Percentiles rank a stretch among this genome's conserved stretches.
phyloP scores from a whole-genome alignment of 2,888 invertebrate genomes.

The Diplazon laetatorius region DNA sequence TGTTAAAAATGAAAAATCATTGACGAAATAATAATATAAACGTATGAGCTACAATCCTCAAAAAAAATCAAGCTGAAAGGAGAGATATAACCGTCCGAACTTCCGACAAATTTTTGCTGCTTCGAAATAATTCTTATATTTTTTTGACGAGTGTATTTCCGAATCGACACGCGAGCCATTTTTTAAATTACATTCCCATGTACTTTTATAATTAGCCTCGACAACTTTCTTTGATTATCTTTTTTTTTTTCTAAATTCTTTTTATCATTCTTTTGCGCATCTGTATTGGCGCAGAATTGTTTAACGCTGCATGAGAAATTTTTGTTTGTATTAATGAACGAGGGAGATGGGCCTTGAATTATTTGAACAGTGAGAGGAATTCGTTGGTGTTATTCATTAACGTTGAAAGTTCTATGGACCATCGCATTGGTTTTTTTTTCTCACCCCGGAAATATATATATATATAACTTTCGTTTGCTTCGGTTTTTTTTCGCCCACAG shows the following conservation, averaged over 20 bases:
- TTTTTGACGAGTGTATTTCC: too few species aligned
- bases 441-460: too few species aligned
- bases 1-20: too few species aligned
- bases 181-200: too few species aligned
- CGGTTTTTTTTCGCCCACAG: not conserved
- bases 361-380: not conserved
- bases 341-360: not conserved
- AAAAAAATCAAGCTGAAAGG: too few species aligned
- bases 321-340: not conserved
- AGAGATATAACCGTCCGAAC: too few species aligned
- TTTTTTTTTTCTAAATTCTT: not conserved
- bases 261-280: not conserved
- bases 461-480: not conserved
- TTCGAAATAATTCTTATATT: too few species aligned
- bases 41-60: too few species aligned
- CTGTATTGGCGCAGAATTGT: not conserved
- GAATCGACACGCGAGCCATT: too few species aligned
- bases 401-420: not conserved
- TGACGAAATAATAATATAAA: too few species aligned
- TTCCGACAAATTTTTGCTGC: too few species aligned
- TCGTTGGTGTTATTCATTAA: not conserved
- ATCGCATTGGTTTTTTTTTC: not conserved
- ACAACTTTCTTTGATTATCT: not conserved
- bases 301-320: not conserved
- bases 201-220: too few species aligned